A percentile compares a stretch with the other conserved stretches of the same genome.
These are phyloP conservation scores for Scartelaos histophorus DNA, from an alignment of 2,113 vertebrate genomes.

Conservation along the genomic window DNA sequence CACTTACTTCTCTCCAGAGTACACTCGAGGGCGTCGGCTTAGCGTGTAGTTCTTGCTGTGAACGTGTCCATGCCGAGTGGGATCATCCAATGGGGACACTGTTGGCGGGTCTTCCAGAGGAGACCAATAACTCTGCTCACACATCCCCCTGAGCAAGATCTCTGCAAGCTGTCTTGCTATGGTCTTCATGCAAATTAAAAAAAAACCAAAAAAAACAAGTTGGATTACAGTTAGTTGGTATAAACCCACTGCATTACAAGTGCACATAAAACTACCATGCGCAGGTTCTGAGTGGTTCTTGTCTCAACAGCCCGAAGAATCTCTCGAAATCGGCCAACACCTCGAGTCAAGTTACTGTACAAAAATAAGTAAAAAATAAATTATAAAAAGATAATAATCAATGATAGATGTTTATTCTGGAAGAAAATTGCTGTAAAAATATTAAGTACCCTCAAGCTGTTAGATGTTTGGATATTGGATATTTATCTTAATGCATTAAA, in stretches of 20 bases:
- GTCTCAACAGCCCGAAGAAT: constrained; percentile 95
- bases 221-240: constrained; percentile 1
- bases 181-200: constrained; percentile 77
- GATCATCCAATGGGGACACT: constrained; percentile 91
- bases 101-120: constrained; percentile 93
- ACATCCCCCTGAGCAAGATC: constrained; percentile 98
- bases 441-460: not conserved
- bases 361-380: constrained; percentile 7
- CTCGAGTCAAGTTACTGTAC: constrained; percentile 90
- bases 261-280: constrained; percentile 83
- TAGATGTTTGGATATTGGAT: not conserved
- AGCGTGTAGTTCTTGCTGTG: constrained; percentile 86
- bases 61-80: constrained; percentile 82
- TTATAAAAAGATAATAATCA: not conserved
- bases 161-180: constrained; percentile 97
- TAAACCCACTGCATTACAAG: not conserved
- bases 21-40: constrained; percentile 87
- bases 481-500: too few relatives aligned
- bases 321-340: constrained; percentile 94
- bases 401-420: not conserved
- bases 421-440: not conserved
- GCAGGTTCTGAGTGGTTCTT: constrained; percentile 96
- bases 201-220: not conserved
- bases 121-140: constrained; percentile 98
- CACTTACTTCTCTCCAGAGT: constrained; percentile 94